phyloP scores from a whole-genome alignment of 2,888 invertebrate genomes.

The Philaethria dido region DNA sequence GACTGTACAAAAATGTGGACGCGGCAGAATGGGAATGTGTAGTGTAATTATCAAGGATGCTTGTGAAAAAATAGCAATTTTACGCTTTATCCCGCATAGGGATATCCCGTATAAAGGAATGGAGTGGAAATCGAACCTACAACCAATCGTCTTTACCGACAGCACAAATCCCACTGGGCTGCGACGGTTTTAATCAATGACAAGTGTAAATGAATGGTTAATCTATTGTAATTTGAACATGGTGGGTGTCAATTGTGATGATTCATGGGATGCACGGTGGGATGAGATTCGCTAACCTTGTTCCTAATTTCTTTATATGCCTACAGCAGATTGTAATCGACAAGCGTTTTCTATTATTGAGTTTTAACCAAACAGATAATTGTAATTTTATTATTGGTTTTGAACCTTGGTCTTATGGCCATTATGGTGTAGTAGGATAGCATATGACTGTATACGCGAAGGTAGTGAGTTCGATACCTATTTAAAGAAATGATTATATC shows the following conservation, averaged over 20 bases:
- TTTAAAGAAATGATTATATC: too few relatives aligned
- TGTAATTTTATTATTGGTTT: too few relatives aligned
- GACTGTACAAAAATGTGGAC: neutral
- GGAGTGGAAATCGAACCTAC: too few relatives aligned
- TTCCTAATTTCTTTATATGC: slow-evolving; percentile 22
- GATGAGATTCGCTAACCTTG: slow-evolving; percentile 27
- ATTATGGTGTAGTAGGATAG: too few relatives aligned
- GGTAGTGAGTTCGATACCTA: too few relatives aligned
- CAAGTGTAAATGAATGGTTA: neutral
- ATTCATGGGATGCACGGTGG: slow-evolving; percentile 23
- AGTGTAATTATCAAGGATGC: neutral
- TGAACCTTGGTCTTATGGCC: too few relatives aligned
- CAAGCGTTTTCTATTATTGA: neutral
- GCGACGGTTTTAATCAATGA: neutral
- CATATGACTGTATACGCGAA: too few relatives aligned
- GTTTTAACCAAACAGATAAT: too few relatives aligned
- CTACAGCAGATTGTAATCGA: slow-evolving; percentile 15
- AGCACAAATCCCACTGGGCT: neutral
- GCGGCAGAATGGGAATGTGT: neutral
- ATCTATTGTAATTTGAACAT: slow-evolving; percentile 5
- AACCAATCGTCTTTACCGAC: too few relatives aligned
- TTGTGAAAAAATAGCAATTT: neutral
- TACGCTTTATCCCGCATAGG: too few relatives aligned
- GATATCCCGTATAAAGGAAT: too few relatives aligned
- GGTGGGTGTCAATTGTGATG: slow-evolving; percentile 20